phyloP scores from a whole-genome alignment of 2,888 invertebrate species.

The Trissonchulus latispiculum region DNA sequence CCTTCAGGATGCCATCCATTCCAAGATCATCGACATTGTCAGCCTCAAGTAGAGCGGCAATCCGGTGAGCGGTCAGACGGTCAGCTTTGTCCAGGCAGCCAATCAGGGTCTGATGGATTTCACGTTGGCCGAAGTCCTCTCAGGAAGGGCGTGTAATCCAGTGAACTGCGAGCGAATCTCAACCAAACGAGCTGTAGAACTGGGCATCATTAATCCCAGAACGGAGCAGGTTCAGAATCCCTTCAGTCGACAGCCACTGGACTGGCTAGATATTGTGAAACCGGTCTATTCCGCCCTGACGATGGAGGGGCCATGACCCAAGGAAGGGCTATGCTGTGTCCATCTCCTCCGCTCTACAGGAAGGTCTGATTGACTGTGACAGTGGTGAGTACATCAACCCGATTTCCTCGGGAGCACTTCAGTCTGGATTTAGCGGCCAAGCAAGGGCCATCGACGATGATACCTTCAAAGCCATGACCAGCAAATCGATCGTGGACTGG shows the following conservation, averaged over 20 bases:
- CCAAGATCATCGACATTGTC: constrained; percentile 61
- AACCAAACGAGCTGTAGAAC: constrained; percentile 55
- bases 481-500: constrained; percentile 39
- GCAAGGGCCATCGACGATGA: constrained; percentile 42
- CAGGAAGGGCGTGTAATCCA: constrained; percentile 40
- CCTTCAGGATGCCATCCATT: constrained; percentile 70
- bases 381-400: constrained; percentile 59
- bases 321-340: constrained; percentile 42
- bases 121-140: constrained; percentile 40
- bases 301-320: constrained; percentile 41
- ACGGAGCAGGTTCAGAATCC: constrained; percentile 73
- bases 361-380: constrained; percentile 61
- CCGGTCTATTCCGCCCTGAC: constrained; percentile 41
- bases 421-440: constrained; percentile 44
- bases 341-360: constrained; percentile 59
- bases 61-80: constrained; percentile 32
- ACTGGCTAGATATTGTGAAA: constrained; percentile 41
- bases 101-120: constrained; percentile 42
- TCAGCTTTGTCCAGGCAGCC: constrained; percentile 37
- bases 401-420: constrained; percentile 50
- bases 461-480: constrained; percentile 37
- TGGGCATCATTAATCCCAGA: constrained; percentile 70
- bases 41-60: constrained; percentile 34
- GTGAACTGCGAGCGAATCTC: constrained; percentile 38
- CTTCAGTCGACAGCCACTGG: constrained; percentile 54